A percentile compares a stretch with the other conserved stretches of the same genome.
phyloP scores from a whole-genome alignment of 2,113 vertebrate species.

The Corynorhinus townsendii region DNA sequence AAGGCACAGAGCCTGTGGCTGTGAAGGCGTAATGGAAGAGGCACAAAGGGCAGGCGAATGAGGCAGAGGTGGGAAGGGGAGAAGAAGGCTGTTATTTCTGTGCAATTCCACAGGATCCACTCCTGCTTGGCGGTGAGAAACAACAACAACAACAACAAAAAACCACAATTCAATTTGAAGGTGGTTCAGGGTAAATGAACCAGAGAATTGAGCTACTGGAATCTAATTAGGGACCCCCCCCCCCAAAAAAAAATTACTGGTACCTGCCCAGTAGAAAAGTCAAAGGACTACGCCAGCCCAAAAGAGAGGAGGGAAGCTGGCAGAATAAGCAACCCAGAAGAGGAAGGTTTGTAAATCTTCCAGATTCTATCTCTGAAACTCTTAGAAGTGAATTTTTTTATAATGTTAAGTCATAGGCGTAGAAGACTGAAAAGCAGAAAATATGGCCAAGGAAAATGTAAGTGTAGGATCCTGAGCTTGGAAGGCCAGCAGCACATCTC shows the following conservation, averaged over 20 bases:
- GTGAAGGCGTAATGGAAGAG: constrained; percentile 55
- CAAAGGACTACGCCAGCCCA: constrained; percentile 51
- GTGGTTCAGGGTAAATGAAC: constrained; percentile 73
- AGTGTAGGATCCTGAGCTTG: neutral
- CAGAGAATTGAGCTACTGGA: constrained; percentile 71
- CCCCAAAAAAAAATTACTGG: constrained; percentile 51
- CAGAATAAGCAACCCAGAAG: constrained; percentile 52
- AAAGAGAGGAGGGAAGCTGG: constrained; percentile 55
- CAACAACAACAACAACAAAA: constrained; percentile 57
- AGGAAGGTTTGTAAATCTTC: constrained; percentile 41
- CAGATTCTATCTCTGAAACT: constrained; percentile 40
- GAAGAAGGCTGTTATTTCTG: constrained; percentile 49
- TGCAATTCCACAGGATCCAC: constrained; percentile 59
- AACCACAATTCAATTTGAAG: constrained; percentile 73
- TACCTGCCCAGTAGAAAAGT: constrained; percentile 70
- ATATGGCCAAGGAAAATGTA: neutral
- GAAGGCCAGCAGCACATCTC: neutral
- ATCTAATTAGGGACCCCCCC: constrained; percentile 70
- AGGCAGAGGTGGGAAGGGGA: constrained; percentile 12
- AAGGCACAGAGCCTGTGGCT: constrained; percentile 38
- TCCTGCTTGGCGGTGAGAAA: constrained; percentile 57
- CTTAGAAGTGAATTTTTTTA: constrained; percentile 4
- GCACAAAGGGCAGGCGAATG: constrained; percentile 39
- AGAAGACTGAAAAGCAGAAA: neutral
- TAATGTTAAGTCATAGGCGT: neutral